Conservation (phyloP, 2,113 vertebrate genomes). For the Aldabrachelys gigantea region DNA sequence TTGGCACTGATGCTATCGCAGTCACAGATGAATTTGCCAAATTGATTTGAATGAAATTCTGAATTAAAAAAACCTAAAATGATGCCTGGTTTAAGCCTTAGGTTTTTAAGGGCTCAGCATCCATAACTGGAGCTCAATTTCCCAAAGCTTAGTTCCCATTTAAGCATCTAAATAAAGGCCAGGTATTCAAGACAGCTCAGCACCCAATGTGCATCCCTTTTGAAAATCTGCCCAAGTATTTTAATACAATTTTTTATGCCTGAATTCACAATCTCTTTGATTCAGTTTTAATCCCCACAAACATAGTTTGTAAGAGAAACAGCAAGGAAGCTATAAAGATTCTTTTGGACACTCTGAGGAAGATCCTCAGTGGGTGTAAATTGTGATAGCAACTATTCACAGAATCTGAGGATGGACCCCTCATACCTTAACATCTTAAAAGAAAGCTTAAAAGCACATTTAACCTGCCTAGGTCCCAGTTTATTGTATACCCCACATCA, state of each 20-base stretch:
- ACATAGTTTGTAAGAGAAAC: too few relatives aligned
- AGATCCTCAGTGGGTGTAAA: conserved; percentile 55
- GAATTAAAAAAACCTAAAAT: neutral
- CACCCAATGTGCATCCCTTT: too few relatives aligned
- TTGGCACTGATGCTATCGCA: neutral
- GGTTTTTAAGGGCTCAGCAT: neutral
- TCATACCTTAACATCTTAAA: neutral
- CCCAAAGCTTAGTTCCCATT: neutral
- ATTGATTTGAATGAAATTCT: neutral
- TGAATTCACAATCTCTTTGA: neutral
- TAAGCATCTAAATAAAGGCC: neutral
- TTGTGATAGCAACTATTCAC: conserved; percentile 49
- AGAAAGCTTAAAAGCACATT: conserved; percentile 18
- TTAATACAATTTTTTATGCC: neutral
- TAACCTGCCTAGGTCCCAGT: neutral
- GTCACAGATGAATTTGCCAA: neutral
- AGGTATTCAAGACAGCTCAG: neutral
- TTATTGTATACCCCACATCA: neutral
- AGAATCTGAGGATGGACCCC: neutral
- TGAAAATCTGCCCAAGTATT: neutral
- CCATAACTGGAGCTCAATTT: neutral
- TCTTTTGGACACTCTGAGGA: neutral
- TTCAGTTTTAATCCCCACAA: too few relatives aligned
- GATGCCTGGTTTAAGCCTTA: neutral
- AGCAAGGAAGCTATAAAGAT: neutral